Conservation (phyloP, 2,797 vertebrate genomes). For the Cetoscarus ocellatus region DNA sequence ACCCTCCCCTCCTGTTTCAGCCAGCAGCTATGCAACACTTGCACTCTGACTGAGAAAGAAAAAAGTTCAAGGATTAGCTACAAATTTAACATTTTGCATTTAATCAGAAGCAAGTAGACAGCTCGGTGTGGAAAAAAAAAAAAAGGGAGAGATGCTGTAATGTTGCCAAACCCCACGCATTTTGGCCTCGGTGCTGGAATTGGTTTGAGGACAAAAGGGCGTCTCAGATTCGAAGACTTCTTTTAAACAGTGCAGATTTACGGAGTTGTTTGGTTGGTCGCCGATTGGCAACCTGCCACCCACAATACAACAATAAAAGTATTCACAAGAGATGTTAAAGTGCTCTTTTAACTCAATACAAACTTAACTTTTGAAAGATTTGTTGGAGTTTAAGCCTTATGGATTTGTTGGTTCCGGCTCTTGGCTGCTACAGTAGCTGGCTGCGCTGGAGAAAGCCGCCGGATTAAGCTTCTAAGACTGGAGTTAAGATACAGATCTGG, state of each 20-base stretch:
- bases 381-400: conserved; percentile 42
- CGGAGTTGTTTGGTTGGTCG: background rate
- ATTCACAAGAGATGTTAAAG: conserved; percentile 7
- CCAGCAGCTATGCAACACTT: conserved; percentile 55
- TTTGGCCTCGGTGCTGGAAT: conserved; percentile 13
- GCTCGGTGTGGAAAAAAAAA: conserved; percentile 21
- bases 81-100: conserved; percentile 22
- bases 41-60: conserved; percentile 12
- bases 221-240: conserved; percentile 15
- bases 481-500: conserved; percentile 66
- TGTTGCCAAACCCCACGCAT: conserved; percentile 11
- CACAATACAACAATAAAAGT: conserved; percentile 3
- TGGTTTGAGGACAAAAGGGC: conserved; percentile 30
- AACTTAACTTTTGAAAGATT: conserved; percentile 42
- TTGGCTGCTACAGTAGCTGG: conserved; percentile 59
- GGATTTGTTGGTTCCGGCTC: conserved; percentile 57
- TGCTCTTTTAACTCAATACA: conserved; percentile 17
- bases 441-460: conserved; percentile 37
- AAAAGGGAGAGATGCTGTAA: background rate
- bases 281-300: background rate
- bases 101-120: conserved; percentile 24
- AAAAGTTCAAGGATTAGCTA: conserved; percentile 57
- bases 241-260: conserved; percentile 7
- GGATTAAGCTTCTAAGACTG: conserved; percentile 60
- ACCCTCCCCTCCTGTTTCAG: conserved; percentile 30